These are phyloP conservation scores for Carettochelys insculpta DNA, from an alignment of 2,113 vertebrate species.

Conservation along the genomic window DNA sequence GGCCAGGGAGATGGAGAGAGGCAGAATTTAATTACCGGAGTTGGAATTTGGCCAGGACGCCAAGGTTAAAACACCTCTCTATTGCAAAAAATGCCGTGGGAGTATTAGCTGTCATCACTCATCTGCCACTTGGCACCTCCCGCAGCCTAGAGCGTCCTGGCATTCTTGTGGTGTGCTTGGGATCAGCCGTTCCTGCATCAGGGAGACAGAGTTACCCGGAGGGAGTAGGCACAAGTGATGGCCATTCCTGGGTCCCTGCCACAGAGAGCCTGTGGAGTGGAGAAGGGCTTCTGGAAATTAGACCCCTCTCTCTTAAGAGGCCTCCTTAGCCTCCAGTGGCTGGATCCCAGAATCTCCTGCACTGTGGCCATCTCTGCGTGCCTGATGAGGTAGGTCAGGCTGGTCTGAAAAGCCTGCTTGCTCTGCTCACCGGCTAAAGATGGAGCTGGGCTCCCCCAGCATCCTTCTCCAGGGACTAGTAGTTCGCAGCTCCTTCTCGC, in stretches of 20 bases:
- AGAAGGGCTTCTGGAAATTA: background rate
- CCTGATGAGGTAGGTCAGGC: background rate
- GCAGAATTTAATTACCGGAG: background rate
- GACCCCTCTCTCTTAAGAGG: background rate
- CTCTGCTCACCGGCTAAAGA: background rate
- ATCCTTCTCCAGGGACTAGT: background rate
- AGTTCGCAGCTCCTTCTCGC: background rate
- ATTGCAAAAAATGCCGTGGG: accelerated
- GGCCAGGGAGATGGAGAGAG: background rate
- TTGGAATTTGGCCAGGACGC: constrained; percentile 52
- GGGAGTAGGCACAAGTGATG: background rate
- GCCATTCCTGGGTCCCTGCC: background rate
- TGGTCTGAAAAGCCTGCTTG: background rate
- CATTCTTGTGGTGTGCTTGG: accelerated
- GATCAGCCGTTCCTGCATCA: background rate
- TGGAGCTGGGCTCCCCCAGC: background rate
- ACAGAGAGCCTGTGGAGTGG: background rate
- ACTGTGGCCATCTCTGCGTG: background rate
- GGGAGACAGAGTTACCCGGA: background rate
- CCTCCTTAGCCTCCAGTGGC: background rate
- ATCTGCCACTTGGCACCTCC: accelerated
- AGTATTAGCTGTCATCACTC: constrained; percentile 40
- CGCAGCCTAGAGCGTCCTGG: background rate
- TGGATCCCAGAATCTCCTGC: background rate
- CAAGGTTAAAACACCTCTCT: constrained; percentile 39